These are phyloP conservation scores for Gandaritis pyraliata DNA, from an alignment of 2,888 invertebrate genomes.

Conservation along the genomic window DNA sequence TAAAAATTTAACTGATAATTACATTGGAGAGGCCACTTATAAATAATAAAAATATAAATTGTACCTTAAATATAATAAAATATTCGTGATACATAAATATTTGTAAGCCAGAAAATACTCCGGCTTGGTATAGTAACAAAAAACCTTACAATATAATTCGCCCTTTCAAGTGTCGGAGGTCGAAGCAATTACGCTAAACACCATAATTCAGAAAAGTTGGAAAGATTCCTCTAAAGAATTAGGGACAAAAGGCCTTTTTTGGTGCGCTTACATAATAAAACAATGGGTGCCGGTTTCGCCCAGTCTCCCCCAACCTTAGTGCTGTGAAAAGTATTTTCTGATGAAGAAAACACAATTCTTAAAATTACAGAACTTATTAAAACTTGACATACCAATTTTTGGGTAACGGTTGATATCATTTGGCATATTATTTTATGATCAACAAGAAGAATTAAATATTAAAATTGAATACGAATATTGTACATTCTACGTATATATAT, in stretches of 20 bases:
- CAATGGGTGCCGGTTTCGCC: conserved; percentile 50
- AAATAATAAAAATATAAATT: too few species aligned
- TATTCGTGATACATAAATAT: too few species aligned
- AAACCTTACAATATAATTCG: conserved; percentile 50
- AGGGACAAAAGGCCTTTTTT: conserved; percentile 58
- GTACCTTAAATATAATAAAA: too few species aligned
- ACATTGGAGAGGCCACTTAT: too few species aligned
- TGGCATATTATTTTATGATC: too few species aligned
- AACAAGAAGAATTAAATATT: too few species aligned
- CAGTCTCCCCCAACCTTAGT: conserved; percentile 31
- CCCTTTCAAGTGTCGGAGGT: conserved; percentile 54
- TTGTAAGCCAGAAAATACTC: background rate
- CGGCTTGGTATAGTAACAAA: conserved; percentile 14
- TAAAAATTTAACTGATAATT: too few species aligned
- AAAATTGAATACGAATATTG: too few species aligned
- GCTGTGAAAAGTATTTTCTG: conserved; percentile 10
- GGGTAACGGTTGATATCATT: too few species aligned
- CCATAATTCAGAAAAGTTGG: conserved; percentile 73
- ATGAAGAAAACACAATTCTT: background rate
- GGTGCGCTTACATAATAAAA: conserved; percentile 67
- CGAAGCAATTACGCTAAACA: conserved; percentile 71
- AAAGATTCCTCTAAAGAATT: conserved; percentile 75
- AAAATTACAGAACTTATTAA: too few species aligned
- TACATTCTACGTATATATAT: too few species aligned
- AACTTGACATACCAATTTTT: too few species aligned